Percentiles rank a stretch among this genome's conserved stretches.
phyloP scores from a whole-genome alignment of 2,888 invertebrate species.

The Alitta virens region DNA sequence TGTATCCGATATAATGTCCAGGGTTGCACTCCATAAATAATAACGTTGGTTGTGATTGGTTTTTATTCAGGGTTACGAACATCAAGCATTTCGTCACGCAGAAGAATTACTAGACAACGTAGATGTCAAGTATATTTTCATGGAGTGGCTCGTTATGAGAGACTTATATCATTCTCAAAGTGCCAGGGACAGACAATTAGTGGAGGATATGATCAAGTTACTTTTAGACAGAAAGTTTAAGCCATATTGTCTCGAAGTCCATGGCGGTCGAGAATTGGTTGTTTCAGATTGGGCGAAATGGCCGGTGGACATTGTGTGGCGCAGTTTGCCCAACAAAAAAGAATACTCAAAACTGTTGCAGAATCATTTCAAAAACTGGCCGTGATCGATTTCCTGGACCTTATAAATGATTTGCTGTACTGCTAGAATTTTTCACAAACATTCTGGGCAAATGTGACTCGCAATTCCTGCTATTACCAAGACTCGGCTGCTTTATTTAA shows the following conservation, averaged over 20 bases:
- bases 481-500: too few species aligned
- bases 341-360: slow-evolving; percentile 19
- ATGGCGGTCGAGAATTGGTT: slow-evolving; percentile 20
- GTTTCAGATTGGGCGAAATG: slow-evolving; percentile 24
- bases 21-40: too few species aligned
- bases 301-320: slow-evolving; percentile 33
- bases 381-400: too few species aligned
- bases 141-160: slow-evolving; percentile 33
- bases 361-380: slow-evolving; percentile 29
- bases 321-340: slow-evolving; percentile 4
- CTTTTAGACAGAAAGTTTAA: slow-evolving; percentile 17
- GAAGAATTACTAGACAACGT: slow-evolving; percentile 21
- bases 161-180: slow-evolving; percentile 6
- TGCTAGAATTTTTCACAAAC: too few species aligned
- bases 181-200: slow-evolving; percentile 8
- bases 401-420: too few species aligned
- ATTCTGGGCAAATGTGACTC: too few species aligned
- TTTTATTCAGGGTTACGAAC: slow-evolving; percentile 23
- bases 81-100: slow-evolving; percentile 25
- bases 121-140: slow-evolving; percentile 26
- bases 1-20: too few species aligned
- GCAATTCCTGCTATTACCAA: too few species aligned
- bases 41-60: too few species aligned
- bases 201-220: slow-evolving; percentile 24
- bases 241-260: slow-evolving; percentile 19